phyloP scores from a whole-genome alignment of 1,140 invertebrate genomes.

The Drosophila simulans region DNA sequence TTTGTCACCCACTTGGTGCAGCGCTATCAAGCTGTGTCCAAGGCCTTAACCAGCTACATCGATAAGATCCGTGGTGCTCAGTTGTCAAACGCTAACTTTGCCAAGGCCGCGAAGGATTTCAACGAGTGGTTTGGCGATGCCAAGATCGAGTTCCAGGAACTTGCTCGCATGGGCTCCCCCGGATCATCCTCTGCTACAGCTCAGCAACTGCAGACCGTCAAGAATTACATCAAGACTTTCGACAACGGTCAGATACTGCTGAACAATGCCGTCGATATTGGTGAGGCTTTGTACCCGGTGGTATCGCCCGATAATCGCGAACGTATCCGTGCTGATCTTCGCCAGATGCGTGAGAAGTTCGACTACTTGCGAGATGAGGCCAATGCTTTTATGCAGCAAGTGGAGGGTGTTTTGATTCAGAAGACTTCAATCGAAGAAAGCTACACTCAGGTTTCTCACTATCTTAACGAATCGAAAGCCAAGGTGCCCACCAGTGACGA shows the following conservation, averaged over 20 bases:
- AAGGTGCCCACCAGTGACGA: slow-evolving; percentile 89
- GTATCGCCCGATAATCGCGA: slow-evolving; percentile 95
- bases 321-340: slow-evolving; percentile 91
- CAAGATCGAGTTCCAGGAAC: slow-evolving; percentile 85
- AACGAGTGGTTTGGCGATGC: slow-evolving; percentile 92
- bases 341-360: slow-evolving; percentile 91
- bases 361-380: slow-evolving; percentile 93
- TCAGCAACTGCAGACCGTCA: slow-evolving; percentile 78
- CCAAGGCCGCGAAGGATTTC: slow-evolving; percentile 88
- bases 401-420: slow-evolving; percentile 94
- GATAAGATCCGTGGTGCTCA: slow-evolving; percentile 89
- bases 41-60: slow-evolving; percentile 89
- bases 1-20: slow-evolving; percentile 91
- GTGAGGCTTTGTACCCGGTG: slow-evolving; percentile 94
- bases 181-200: slow-evolving; percentile 80
- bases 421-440: slow-evolving; percentile 96
- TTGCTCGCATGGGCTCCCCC: slow-evolving; percentile 82
- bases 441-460: slow-evolving; percentile 92
- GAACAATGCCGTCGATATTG: slow-evolving; percentile 92
- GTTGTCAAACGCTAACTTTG: slow-evolving; percentile 88
- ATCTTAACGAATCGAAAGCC: slow-evolving; percentile 90
- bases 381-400: slow-evolving; percentile 92
- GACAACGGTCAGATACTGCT: slow-evolving; percentile 91
- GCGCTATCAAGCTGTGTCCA: slow-evolving; percentile 91
- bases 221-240: slow-evolving; percentile 88